Evolutionary conservation across 2,888 invertebrate genomes (phyloP).

Genomic region (Omphaloscelis lunosa): DNA sequence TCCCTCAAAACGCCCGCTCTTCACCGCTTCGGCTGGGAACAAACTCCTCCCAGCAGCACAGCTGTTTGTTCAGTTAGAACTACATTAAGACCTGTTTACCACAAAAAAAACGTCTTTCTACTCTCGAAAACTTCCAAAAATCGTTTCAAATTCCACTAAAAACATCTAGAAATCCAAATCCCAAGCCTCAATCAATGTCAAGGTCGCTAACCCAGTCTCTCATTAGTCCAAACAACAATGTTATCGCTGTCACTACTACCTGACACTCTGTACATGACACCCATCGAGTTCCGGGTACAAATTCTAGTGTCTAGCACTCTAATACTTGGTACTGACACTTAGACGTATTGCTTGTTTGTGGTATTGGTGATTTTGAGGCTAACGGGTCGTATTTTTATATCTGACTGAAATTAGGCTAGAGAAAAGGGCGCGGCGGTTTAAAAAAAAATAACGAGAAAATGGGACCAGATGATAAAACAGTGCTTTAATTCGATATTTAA

Average conservation of each 20-base stretch:
- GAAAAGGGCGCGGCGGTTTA: no score
- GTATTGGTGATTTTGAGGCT: slow-evolving; percentile 32
- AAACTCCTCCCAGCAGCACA: no score
- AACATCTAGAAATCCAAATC: neutral
- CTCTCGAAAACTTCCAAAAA: neutral
- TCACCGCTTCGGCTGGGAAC: no score
- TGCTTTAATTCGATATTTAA: slow-evolving; percentile 2
- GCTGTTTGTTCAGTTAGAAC: no score
- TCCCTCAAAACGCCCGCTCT: no score
- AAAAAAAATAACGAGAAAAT: neutral
- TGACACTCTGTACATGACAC: slow-evolving; percentile 74
- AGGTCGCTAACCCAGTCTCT: slow-evolving; percentile 41
- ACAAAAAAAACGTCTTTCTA: neutral
- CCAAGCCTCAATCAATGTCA: slow-evolving; percentile 14
- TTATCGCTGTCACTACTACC: slow-evolving; percentile 51
- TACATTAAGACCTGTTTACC: neutral
- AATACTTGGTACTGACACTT: slow-evolving; percentile 73
- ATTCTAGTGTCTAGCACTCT: slow-evolving; percentile 80
- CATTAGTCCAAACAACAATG: slow-evolving; percentile 59
- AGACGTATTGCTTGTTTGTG: slow-evolving; percentile 33
- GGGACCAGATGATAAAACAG: neutral
- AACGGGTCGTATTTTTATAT: slow-evolving; percentile 15
- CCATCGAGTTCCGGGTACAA: slow-evolving; percentile 79
- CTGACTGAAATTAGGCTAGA: neutral
- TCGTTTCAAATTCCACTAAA: neutral